Base-by-base conservation (phyloP, 2,888 invertebrate species). In the Sialis lutaria region DNA sequence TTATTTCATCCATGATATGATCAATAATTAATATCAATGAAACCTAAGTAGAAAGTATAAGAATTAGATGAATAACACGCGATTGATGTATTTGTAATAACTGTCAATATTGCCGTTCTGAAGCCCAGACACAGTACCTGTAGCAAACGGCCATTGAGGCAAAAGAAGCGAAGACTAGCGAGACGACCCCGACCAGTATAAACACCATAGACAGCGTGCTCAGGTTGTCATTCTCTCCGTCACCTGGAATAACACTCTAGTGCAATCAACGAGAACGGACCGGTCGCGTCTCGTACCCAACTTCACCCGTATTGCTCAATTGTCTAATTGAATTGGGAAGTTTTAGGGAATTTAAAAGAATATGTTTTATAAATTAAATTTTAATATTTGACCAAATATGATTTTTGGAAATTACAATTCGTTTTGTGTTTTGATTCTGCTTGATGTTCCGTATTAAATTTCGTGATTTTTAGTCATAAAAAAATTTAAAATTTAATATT, bases 151-250 rank as follows among this genome's bases (percentile, higher is more conserved):
- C 90, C 79, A 86, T 77, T 74, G 86, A 78, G 72, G 90, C 87
- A 80, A 90, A 90, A 80, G 84, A 84, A 79, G 89, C 81, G 87
- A 90, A 90, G 81, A 90, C 89, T 69, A 81, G 81, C 69, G 83
- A 88, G 72, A 90, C 88, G 72, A 87, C 86, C 69, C 81, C 81
- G 69, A 89, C 85, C 77, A 90, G 81, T 73, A 90, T 82, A 75
- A 89, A 75, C 74, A 90, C 90, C 87, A 90, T 82, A 68, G 76
- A 75, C 70, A 86, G 75, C 65, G 88, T 88, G 77, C 85, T 87
- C 76, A 89, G 78, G 74, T 82, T 82, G 74, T 81, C 77, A 64
- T 77, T 74, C 70, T 77, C 75, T 68, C 77, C 74, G 67, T 75
- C 75, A 73, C 76, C 85, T 85, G 82, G 59, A 69, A 69, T 22